These are phyloP conservation scores for Microdon myrmicae DNA, from an alignment of 2,888 invertebrate genomes.

Conservation along the genomic window DNA sequence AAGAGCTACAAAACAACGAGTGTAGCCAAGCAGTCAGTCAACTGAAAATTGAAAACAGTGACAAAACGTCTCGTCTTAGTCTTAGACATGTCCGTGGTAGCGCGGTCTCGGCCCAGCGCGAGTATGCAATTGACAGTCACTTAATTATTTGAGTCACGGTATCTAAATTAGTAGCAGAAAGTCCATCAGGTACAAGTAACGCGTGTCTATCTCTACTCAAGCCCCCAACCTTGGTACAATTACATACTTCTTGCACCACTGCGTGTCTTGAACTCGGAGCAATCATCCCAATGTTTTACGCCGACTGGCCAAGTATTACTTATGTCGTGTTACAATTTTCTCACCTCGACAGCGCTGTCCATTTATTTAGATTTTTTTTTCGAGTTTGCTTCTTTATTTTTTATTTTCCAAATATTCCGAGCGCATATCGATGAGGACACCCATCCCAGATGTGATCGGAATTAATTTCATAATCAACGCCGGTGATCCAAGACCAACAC, in stretches of 20 bases:
- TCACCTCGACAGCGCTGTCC: constrained; percentile 32
- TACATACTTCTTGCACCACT: constrained; percentile 33
- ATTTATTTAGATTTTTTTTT: too few species aligned
- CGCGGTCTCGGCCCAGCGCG: constrained; percentile 38
- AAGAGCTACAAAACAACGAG: too few species aligned
- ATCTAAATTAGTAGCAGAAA: constrained; percentile 49
- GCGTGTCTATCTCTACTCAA: constrained; percentile 35
- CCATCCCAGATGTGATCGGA: constrained; percentile 31
- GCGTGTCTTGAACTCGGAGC: neutral
- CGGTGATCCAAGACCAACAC: too few species aligned
- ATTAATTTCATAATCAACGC: constrained; percentile 31
- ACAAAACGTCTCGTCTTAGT: too few species aligned
- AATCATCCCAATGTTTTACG: too few species aligned
- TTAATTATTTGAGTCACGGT: constrained; percentile 52
- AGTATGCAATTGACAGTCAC: constrained; percentile 44
- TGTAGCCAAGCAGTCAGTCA: too few species aligned
- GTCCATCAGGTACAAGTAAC: constrained; percentile 43
- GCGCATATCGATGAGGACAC: constrained; percentile 17
- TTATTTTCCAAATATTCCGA: too few species aligned
- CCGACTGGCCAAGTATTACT: too few species aligned
- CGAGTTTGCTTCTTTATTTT: too few species aligned
- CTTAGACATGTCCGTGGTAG: too few species aligned
- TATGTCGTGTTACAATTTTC: constrained; percentile 46
- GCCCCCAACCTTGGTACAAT: constrained; percentile 46
- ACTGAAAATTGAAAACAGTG: constrained; percentile 49